phyloP scores from a whole-genome alignment of 2,113 vertebrate genomes.

The Sminthopsis crassicaudata region DNA sequence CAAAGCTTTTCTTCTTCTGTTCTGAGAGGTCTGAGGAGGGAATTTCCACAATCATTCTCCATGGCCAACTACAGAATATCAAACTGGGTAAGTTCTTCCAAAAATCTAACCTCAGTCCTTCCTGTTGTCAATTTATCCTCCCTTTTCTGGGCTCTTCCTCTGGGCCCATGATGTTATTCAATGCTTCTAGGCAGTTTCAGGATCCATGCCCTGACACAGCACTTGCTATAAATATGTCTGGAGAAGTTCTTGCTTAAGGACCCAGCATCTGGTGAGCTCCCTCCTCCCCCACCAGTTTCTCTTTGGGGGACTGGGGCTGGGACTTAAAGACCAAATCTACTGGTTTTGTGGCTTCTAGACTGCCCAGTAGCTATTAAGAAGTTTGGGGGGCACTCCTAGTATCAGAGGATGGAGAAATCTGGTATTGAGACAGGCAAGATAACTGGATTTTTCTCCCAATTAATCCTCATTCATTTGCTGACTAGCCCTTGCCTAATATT shows the following conservation, averaged over 20 bases:
- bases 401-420: not conserved
- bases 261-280: slow-evolving; percentile 49
- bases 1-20: not conserved
- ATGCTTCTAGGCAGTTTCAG: slow-evolving; percentile 69
- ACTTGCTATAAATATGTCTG: slow-evolving; percentile 77
- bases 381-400: not conserved
- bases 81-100: slow-evolving; percentile 57
- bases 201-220: slow-evolving; percentile 75
- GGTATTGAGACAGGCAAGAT: not conserved
- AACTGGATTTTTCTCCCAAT: not conserved
- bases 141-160: slow-evolving; percentile 20
- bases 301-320: not conserved
- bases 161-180: slow-evolving; percentile 64
- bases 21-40: slow-evolving; percentile 42
- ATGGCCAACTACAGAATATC: slow-evolving; percentile 38
- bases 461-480: not conserved
- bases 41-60: slow-evolving; percentile 56
- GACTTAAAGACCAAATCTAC: slow-evolving; percentile 26
- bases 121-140: slow-evolving; percentile 48
- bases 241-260: slow-evolving; percentile 75
- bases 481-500: not conserved
- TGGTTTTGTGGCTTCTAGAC: not conserved
- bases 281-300: slow-evolving; percentile 20
- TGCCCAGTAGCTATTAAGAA: not conserved
- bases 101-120: slow-evolving; percentile 52